phyloP scores from a whole-genome alignment of 1,140 invertebrate species.

The Monomorium pharaonis region DNA sequence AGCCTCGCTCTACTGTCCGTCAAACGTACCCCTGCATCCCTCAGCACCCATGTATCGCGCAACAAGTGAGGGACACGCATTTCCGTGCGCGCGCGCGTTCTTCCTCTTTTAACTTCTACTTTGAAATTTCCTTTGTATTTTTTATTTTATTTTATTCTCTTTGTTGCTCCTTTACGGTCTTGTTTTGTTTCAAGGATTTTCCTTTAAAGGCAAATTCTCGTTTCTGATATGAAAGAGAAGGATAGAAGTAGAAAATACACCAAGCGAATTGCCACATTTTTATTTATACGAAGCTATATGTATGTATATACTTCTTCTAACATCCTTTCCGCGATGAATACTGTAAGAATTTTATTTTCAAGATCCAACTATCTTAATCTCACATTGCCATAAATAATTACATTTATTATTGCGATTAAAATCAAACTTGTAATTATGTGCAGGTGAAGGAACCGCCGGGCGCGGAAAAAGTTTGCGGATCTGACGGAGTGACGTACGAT shows the following conservation, averaged over 20 bases:
- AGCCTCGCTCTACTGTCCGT: conserved; percentile 32
- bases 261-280: background rate
- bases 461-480: conserved; percentile 89
- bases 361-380: background rate
- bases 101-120: conserved; percentile 17
- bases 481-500: conserved; percentile 90
- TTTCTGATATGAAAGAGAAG: background rate
- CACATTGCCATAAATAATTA: background rate
- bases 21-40: conserved; percentile 30
- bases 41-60: conserved; percentile 33
- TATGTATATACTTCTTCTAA: background rate
- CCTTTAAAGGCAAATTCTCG: background rate
- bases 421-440: background rate
- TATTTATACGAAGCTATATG: background rate
- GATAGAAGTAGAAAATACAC: background rate
- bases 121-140: background rate
- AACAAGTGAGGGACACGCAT: conserved; percentile 71
- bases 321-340: background rate
- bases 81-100: background rate
- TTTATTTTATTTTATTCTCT: background rate
- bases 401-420: background rate
- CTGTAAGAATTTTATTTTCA: background rate
- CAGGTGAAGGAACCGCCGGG: conserved; percentile 80
- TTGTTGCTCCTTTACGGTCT: background rate
- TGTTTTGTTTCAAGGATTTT: background rate